Evolutionary conservation across 2,113 vertebrate species (phyloP).

Genomic region (Xenopus laevis): DNA sequence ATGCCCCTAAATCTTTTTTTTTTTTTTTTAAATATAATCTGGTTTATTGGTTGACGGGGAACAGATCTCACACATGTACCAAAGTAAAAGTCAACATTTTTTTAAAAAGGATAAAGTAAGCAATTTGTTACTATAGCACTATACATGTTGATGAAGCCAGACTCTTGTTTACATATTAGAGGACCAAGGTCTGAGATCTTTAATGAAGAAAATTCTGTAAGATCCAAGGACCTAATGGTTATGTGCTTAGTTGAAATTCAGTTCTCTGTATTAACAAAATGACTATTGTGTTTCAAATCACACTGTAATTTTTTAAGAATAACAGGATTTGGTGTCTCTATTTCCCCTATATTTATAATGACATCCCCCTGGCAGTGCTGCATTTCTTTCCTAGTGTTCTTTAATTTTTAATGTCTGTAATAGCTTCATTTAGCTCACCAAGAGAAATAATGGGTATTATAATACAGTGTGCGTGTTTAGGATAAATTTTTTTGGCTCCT

Average conservation of each 20-base stretch:
- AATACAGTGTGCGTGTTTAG: conserved; percentile 4
- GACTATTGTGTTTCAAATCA: not conserved
- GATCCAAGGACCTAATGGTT: not conserved
- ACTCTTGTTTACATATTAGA: too few relatives aligned
- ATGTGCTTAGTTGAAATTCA: not conserved
- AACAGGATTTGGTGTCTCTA: not conserved
- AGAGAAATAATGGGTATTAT: not conserved
- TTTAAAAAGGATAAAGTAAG: too few relatives aligned
- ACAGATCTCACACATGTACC: too few relatives aligned
- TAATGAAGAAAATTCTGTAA: not conserved
- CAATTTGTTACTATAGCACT: too few relatives aligned
- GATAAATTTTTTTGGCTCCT: conserved; percentile 13
- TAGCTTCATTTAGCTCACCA: conserved; percentile 29
- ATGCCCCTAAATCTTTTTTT: too few relatives aligned
- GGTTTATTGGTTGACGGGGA: too few relatives aligned
- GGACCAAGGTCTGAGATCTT: too few relatives aligned
- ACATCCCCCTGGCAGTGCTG: conserved; percentile 8
- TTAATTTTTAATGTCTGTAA: conserved; percentile 28
- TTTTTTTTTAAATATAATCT: too few relatives aligned
- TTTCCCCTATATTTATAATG: not conserved
- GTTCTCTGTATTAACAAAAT: not conserved
- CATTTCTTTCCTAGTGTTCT: conserved; percentile 24
- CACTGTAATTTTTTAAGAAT: not conserved
- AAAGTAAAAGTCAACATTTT: too few relatives aligned
- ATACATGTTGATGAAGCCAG: too few relatives aligned